Conservation (phyloP, 2,797 vertebrate species). For the Acanthurus leucopareius region DNA sequence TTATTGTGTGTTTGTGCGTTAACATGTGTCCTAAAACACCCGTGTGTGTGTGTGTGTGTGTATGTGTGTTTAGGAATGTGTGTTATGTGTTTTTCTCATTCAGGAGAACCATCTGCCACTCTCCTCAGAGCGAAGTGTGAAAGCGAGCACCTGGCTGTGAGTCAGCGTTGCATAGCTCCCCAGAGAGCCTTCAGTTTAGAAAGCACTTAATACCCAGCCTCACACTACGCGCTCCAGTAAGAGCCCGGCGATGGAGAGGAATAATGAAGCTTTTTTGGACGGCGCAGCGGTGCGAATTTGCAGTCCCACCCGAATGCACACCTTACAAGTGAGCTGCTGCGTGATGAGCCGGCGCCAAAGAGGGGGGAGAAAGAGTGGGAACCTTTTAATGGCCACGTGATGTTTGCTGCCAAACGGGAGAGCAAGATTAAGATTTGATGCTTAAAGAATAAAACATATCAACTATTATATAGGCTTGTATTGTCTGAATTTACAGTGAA, state of each 20-base stretch:
- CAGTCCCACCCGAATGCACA: slow-evolving; percentile 56
- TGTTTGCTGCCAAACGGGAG: slow-evolving; percentile 15
- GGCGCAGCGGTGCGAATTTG: slow-evolving; percentile 47
- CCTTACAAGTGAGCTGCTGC: slow-evolving; percentile 52
- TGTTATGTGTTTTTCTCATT: slow-evolving; percentile 62
- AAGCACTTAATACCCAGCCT: slow-evolving; percentile 79
- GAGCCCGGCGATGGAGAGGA: slow-evolving; percentile 60
- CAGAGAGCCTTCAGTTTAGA: slow-evolving; percentile 77
- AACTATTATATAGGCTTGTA: neutral
- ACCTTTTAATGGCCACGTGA: slow-evolving; percentile 16
- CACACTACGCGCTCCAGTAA: slow-evolving; percentile 64
- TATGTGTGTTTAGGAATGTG: neutral
- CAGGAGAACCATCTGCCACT: slow-evolving; percentile 79
- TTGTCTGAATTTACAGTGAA: neutral
- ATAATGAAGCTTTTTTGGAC: slow-evolving; percentile 72
- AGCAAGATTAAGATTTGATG: slow-evolving; percentile 13
- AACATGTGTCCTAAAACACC: slow-evolving; percentile 38
- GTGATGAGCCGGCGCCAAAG: slow-evolving; percentile 37
- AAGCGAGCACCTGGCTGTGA: slow-evolving; percentile 81
- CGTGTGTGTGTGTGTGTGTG: slow-evolving; percentile 32
- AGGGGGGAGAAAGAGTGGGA: neutral
- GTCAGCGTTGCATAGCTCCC: slow-evolving; percentile 77
- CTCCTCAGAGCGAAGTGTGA: slow-evolving; percentile 71
- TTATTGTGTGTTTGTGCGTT: slow-evolving; percentile 38
- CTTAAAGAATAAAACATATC: neutral